These are phyloP conservation scores for Danaus plexippus DNA, from an alignment of 1,140 invertebrate genomes.

Conservation along the genomic window DNA sequence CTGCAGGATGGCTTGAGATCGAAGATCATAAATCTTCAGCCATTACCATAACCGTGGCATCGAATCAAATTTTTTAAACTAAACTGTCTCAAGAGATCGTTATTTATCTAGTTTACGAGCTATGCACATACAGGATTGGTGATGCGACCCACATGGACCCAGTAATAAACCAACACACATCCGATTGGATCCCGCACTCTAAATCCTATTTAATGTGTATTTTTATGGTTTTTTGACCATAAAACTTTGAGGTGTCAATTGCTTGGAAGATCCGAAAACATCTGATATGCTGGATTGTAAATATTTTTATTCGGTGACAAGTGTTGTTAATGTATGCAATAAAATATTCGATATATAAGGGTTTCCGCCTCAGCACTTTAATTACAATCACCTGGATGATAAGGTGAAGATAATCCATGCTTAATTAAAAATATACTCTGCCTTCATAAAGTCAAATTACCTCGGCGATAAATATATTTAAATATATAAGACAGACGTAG, in stretches of 20 bases:
- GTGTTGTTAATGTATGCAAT: too few relatives aligned
- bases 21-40: slow-evolving; percentile 4
- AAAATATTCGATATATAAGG: too few relatives aligned
- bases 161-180: slow-evolving; percentile 23
- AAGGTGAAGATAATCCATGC: too few relatives aligned
- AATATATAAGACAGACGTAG: too few relatives aligned
- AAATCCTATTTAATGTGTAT: slow-evolving; percentile 30
- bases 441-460: too few relatives aligned
- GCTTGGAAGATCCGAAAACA: slow-evolving; percentile 15
- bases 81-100: slow-evolving; percentile 25
- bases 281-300: too few relatives aligned
- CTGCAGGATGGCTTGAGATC: too few relatives aligned
- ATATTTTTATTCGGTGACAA: too few relatives aligned
- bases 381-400: too few relatives aligned
- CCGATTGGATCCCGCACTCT: slow-evolving; percentile 29
- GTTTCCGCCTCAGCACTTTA: too few relatives aligned
- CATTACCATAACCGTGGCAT: slow-evolving; percentile 7
- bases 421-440: too few relatives aligned
- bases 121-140: slow-evolving; percentile 38
- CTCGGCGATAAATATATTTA: too few relatives aligned
- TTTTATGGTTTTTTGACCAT: slow-evolving; percentile 28
- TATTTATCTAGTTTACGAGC: slow-evolving; percentile 53
- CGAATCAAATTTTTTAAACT: slow-evolving; percentile 24
- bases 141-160: slow-evolving; percentile 28
- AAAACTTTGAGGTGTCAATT: slow-evolving; percentile 50